Base-by-base conservation (phyloP, 2,113 vertebrate genomes). In the Cochlearius cochlearius region DNA sequence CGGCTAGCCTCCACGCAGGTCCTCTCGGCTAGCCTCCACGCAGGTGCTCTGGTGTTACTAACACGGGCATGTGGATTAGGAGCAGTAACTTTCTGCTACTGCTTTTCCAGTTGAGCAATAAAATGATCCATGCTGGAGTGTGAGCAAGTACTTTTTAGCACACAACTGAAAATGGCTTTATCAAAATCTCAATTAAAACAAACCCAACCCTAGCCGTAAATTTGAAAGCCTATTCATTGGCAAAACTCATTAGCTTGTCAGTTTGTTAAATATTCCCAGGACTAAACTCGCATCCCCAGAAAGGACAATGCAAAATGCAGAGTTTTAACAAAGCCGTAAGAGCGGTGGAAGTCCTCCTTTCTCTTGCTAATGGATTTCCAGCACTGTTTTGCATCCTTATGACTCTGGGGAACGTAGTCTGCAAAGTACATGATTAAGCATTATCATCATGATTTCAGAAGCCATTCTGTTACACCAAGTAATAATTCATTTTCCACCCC, bases 401-500 rank as follows among this genome's bases (percentile, higher is more conserved):
- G 86, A 90, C 95, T 88, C 94, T 56, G 81, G 96, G 96, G 97
- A 96, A 38, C n/a, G 1, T 9, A 58, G 88, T 39, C 84, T 96
- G 81, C 15, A 6, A 88, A 96, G 91, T 47, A 58, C 81, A 11
- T n/a, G 23, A 97, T 96, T 93, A 88, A 80, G 50, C 74, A 80
- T 90, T 90, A 95, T 96, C 95, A 13, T 80, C 10, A 20, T 74
- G 84, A 83, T 80, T 96, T 74, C 91, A 90, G 94, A 60, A 93
- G 81, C 71, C 71, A 20, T 89, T 92, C 94, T 90, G 21, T 64
- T 85, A 41, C 62, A 56, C 58, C 13, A 3, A 77, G 41, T n/a
- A 68, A 75, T 88, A 78, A 92, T 72, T 96, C 92, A 85, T 96
- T 97, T 94, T 95, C 88, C 82, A 96, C 56, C 49, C 3, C 0